Conservation (phyloP, 2,113 vertebrate genomes). For the Chionodraco myersi region DNA sequence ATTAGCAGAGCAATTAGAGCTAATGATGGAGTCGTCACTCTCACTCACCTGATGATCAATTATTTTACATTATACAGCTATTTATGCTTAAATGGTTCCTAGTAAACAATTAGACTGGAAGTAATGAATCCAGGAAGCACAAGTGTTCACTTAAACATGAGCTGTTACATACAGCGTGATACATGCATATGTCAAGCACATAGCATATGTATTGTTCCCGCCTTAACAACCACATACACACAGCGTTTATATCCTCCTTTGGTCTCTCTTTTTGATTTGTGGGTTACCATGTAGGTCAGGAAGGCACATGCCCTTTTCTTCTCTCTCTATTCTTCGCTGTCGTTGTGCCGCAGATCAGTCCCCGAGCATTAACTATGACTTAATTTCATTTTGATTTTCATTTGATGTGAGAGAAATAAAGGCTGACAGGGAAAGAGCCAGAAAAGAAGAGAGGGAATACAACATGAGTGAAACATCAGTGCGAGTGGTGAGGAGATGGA, state of each 20-base stretch:
- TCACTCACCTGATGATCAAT: conserved; percentile 53
- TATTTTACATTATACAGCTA: conserved; percentile 41
- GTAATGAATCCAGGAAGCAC: conserved; percentile 28
- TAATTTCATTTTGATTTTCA: conserved; percentile 49
- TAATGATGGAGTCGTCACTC: conserved; percentile 51
- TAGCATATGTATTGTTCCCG: background rate
- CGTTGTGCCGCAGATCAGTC: conserved; percentile 32
- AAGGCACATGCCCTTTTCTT: background rate
- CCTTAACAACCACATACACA: conserved; percentile 17
- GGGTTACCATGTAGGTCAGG: conserved; percentile 49
- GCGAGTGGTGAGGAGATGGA: conserved; percentile 46
- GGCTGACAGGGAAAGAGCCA: conserved; percentile 14
- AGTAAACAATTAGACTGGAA: conserved; percentile 33
- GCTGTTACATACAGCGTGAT: conserved; percentile 13
- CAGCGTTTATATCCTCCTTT: conserved; percentile 35
- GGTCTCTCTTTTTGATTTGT: conserved; percentile 27
- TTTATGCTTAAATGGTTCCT: conserved; percentile 33
- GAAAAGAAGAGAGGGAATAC: conserved; percentile 59
- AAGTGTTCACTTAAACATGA: conserved; percentile 16
- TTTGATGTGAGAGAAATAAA: conserved; percentile 44
- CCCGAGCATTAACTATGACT: conserved; percentile 40
- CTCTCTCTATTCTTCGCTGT: conserved; percentile 3
- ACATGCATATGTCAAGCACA: background rate
- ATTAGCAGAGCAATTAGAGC: conserved; percentile 65
- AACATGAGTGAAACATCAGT: conserved; percentile 60